Base-by-base conservation (phyloP, 2,888 invertebrate species). In the Netelia inedita region DNA sequence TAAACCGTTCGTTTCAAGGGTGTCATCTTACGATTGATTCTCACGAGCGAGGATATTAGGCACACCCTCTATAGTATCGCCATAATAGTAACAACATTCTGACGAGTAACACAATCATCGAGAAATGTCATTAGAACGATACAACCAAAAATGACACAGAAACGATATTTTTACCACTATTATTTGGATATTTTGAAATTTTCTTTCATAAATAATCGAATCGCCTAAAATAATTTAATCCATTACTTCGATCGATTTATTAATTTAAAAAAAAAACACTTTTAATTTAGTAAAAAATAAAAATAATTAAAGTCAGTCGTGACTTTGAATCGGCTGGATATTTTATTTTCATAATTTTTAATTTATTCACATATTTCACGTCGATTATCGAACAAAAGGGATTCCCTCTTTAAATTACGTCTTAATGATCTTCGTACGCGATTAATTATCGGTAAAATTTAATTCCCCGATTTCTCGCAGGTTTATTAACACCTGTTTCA, bases 1-100 rank as follows among this genome's bases (percentile, higher is more conserved):
- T 35, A 72, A 71, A 79, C 35, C 28, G 63, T 85, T 59, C 46
- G 21, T 63, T 73, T 50, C 75, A 23, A 21, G 8, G 71, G 50
- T 66, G 74, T 72, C 78, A 46, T 66, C 65, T 65, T 73, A 68
- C 79, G 21, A 85, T 85, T 85, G 75, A 82, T 82, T 50, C 59
- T 68, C 72, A 43, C 65, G 57, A 55, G 50, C 69, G 28, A 66
- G 43, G 35, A 55, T 72, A 79, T 82, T 55, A 85, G 65, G 19
- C n/a, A 57, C 55, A 63, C 28, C 46, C 55, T 72, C 71, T 53
- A 1, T n/a, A 28, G 53, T 21, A 35, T 8, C 5, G 16, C 55
- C 10, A 19, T 57, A 10, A 23, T 59, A 50, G 43, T 28, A 41
- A 21, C 35, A n/a, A 35, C 14, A 19, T 11, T 61, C 41, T 72